phyloP scores from a whole-genome alignment of 2,797 vertebrate genomes.

The Hemitrygon akajei region DNA sequence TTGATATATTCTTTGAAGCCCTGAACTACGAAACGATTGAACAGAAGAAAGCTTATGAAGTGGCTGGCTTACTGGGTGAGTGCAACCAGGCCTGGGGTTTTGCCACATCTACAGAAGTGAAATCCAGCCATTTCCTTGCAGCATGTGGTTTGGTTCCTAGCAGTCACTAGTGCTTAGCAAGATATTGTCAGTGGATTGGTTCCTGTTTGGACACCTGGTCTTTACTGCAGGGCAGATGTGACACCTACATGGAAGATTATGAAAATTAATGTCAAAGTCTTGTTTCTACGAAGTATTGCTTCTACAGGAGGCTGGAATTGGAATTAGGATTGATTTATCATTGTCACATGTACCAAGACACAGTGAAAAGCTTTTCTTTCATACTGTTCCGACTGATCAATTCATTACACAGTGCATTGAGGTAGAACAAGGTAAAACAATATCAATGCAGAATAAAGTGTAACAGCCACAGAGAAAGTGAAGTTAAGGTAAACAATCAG shows the following conservation, averaged over 20 bases:
- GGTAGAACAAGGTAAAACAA: too few species aligned
- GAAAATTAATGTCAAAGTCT: background rate
- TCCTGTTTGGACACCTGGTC: too few species aligned
- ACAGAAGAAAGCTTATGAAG: constrained; percentile 96
- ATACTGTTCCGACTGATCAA: too few species aligned
- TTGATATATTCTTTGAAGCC: constrained; percentile 97
- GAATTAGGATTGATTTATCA: too few species aligned
- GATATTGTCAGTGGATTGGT: background rate
- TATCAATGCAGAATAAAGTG: too few species aligned
- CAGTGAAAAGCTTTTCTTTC: too few species aligned
- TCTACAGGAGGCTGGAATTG: background rate
- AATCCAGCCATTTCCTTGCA: too few species aligned
- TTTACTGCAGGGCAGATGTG: background rate
- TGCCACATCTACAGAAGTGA: background rate
- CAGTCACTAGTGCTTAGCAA: background rate
- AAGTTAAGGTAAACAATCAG: too few species aligned
- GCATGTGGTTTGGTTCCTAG: background rate
- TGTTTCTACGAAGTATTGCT: background rate
- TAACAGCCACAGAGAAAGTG: too few species aligned
- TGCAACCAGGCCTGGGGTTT: background rate
- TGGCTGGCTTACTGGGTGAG: constrained; percentile 93
- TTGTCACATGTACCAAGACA: too few species aligned
- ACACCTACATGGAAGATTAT: background rate
- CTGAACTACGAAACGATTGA: constrained; percentile 98
- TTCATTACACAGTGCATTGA: too few species aligned